These are phyloP conservation scores for Noctuana brunneofusca DNA, from an alignment of 2,888 invertebrate genomes.

Conservation along the genomic window DNA sequence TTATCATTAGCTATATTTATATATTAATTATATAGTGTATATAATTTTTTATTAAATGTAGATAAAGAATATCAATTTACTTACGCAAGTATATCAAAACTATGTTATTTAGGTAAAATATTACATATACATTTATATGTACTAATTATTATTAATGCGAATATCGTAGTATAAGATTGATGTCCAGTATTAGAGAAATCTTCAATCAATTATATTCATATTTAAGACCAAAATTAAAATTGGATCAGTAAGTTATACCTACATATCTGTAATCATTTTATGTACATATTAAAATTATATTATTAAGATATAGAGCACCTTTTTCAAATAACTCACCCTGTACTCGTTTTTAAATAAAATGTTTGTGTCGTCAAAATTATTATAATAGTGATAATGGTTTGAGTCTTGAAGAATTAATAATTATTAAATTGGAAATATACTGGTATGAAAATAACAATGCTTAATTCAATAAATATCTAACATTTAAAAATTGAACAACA, in stretches of 20 bases:
- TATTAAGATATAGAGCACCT: no score
- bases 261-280: not conserved
- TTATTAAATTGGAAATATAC: no score
- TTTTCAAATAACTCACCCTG: not conserved
- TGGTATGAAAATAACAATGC: not conserved
- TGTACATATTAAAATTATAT: not conserved
- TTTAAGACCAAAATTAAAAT: not conserved
- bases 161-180: not conserved
- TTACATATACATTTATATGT: not conserved
- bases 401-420: slow-evolving; percentile 7
- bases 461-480: no score
- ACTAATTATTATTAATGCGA: not conserved
- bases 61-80: not conserved
- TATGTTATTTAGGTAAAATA: no score
- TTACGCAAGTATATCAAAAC: no score
- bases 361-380: slow-evolving; percentile 19
- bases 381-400: slow-evolving; percentile 14
- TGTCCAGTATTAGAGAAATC: not conserved
- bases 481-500: no score
- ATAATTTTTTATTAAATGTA: not conserved
- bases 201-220: not conserved
- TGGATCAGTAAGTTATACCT: not conserved
- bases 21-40: no score
- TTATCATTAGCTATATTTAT: no score
- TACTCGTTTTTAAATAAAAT: not conserved